A percentile compares a stretch with the other conserved stretches of the same genome.
These are phyloP conservation scores for Lysiphlebus fabarum DNA, from an alignment of 1,140 invertebrate species.

Conservation along the genomic window DNA sequence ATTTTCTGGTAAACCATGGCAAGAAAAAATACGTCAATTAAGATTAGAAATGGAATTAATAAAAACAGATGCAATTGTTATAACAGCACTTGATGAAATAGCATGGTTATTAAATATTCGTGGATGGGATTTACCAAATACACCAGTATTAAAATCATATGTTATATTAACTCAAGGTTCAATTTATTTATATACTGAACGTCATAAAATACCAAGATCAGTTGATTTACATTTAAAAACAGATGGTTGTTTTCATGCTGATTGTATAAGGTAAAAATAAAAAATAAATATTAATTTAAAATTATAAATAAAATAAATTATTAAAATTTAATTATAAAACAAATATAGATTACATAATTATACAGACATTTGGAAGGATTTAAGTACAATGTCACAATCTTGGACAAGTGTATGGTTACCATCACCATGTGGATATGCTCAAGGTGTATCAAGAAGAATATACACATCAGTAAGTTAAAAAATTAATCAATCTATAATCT, in stretches of 20 bases:
- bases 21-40: slow-evolving; percentile 69
- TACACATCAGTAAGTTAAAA: slow-evolving; percentile 61
- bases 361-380: slow-evolving; percentile 66
- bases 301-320: background rate
- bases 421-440: slow-evolving; percentile 65
- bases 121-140: slow-evolving; percentile 83
- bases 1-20: slow-evolving; percentile 69
- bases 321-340: background rate
- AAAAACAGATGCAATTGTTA: slow-evolving; percentile 73
- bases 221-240: slow-evolving; percentile 59
- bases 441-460: slow-evolving; percentile 75
- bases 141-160: slow-evolving; percentile 80
- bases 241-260: slow-evolving; percentile 61
- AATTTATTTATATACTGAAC: slow-evolving; percentile 64
- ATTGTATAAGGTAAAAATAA: slow-evolving; percentile 64
- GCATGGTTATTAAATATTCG: slow-evolving; percentile 95
- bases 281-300: slow-evolving; percentile 14
- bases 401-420: slow-evolving; percentile 72
- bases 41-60: slow-evolving; percentile 64
- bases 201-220: slow-evolving; percentile 58
- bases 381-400: slow-evolving; percentile 63
- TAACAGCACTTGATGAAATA: slow-evolving; percentile 88
- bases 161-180: slow-evolving; percentile 66
- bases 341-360: slow-evolving; percentile 66
- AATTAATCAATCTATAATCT: background rate